Percentiles rank a stretch among this genome's conserved stretches.
These are phyloP conservation scores for Pseudochaenichthys georgianus DNA, from an alignment of 2,797 vertebrate genomes.

Conservation along the genomic window DNA sequence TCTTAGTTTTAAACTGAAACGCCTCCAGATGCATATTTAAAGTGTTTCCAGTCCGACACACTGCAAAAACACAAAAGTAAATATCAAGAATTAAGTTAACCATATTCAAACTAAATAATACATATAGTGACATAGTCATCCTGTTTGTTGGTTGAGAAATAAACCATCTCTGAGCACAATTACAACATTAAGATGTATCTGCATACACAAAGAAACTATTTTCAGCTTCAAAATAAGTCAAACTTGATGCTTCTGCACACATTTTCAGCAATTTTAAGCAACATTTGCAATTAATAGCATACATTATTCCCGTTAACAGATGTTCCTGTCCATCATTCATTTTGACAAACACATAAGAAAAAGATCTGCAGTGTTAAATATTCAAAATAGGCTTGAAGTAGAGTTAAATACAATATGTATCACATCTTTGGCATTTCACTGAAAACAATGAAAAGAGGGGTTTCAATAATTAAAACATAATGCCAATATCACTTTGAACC, in stretches of 20 bases:
- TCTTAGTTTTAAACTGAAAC: neutral
- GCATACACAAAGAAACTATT: neutral
- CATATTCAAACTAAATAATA: neutral
- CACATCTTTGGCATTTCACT: neutral
- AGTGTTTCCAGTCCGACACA: neutral
- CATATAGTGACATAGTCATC: neutral
- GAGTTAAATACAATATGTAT: neutral
- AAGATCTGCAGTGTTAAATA: neutral
- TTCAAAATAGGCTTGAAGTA: neutral
- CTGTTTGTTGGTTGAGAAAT: neutral
- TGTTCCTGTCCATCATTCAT: neutral
- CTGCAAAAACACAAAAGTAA: neutral
- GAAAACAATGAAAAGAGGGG: neutral
- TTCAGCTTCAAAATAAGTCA: neutral
- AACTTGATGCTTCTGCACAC: neutral
- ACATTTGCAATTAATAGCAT: conserved; percentile 1
- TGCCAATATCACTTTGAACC: neutral
- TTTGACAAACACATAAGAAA: neutral
- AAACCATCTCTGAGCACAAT: too few species aligned
- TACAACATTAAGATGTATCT: neutral
- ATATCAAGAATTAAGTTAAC: neutral
- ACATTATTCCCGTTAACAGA: conserved; percentile 2
- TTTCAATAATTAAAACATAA: too few species aligned
- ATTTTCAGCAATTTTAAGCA: neutral
- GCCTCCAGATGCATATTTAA: neutral